A percentile compares a stretch with the other conserved stretches of the same genome.
Evolutionary conservation across 2,113 vertebrate species (phyloP).

Genomic region (Heterocephalus glaber): DNA sequence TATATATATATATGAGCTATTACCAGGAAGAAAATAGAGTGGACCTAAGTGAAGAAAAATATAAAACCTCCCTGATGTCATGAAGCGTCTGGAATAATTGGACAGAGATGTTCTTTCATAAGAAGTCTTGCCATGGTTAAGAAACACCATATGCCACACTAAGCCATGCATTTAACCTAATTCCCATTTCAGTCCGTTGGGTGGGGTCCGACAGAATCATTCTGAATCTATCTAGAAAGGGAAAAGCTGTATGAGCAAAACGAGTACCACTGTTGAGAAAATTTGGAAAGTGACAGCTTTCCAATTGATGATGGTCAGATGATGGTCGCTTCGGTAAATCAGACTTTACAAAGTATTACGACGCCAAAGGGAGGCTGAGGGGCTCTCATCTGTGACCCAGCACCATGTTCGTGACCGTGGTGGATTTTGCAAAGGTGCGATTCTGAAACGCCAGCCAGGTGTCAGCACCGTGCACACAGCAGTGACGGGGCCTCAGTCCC

Average conservation of each 20-base stretch:
- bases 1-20: neutral
- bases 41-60: neutral
- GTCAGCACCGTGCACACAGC: neutral
- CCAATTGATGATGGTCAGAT: too few relatives aligned
- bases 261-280: neutral
- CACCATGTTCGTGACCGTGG: neutral
- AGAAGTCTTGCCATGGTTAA: neutral
- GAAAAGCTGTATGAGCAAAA: neutral
- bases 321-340: neutral
- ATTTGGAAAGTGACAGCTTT: neutral
- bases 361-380: neutral
- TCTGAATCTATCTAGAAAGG: constrained; percentile 17
- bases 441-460: too few relatives aligned
- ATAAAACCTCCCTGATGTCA: neutral
- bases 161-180: neutral
- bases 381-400: neutral
- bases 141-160: neutral
- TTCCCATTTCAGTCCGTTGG: neutral
- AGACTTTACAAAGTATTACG: neutral
- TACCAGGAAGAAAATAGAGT: neutral
- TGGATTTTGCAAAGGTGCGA: neutral
- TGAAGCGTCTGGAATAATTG: neutral
- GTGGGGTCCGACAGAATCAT: constrained; percentile 23
- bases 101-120: neutral
- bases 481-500: too few relatives aligned